Evolutionary conservation across 2,888 invertebrate species (phyloP), one percentile per base, ranked within the genome.

Genomic region (Ophion slaviceki): DNA sequence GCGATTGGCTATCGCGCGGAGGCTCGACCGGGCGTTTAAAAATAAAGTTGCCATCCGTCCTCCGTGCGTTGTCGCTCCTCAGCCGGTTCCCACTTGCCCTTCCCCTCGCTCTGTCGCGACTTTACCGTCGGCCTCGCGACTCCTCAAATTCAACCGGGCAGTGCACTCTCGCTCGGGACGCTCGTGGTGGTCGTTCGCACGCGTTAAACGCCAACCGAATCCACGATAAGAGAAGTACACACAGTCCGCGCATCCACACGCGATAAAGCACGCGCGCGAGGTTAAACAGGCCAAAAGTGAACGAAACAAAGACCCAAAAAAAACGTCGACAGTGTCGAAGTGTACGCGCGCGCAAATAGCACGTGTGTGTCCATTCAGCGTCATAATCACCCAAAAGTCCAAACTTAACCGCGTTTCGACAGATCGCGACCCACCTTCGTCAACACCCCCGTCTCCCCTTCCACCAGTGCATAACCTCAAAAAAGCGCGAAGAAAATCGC

Each of bases 21-120:
- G 91, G 91, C 91, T 90, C 91, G 91, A 80, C 89, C 86, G 78
- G 82, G 82, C 85, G 88, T 90, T 91, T 89, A 91, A 92, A 91
- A 91, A 92, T 91, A 92, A 91, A 87, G 89, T 91, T 32, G 36
- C 24, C 14, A 20, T 36, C 66, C 6, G 17, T 28, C 24, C 61
- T 45, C 57, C 32, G 20, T 24, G 20, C 20, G 24, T 20, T 28
- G 45, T 80, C 36, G 8, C 28, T 59, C 74, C 40, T 36, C 32
- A n/a, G 40, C 10, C 17, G 45, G n/a, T 70, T 10, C 8, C 6
- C 20, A 14, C 14, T 40, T 61, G 17, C 40, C n/a, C 14, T 5
- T 40, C n/a, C 14, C 70, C 77, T 75, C 36, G 67, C 40, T 82
- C 24, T 59, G 36, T 61, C 72, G 47, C 61, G 68, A 36, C 45